These are phyloP conservation scores for Lepidochitona cinerea DNA, from an alignment of 2,888 invertebrate genomes.

Conservation along the genomic window DNA sequence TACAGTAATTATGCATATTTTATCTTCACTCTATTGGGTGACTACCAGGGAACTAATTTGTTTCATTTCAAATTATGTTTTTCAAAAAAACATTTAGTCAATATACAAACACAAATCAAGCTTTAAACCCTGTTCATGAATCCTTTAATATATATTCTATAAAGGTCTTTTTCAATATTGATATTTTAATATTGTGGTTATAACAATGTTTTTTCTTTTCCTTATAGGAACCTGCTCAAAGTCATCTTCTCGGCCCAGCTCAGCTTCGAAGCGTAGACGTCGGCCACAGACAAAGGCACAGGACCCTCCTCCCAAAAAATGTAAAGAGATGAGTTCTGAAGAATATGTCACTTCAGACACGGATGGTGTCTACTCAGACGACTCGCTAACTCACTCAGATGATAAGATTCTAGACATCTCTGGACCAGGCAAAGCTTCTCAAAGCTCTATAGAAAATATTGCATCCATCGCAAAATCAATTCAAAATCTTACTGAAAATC, in stretches of 20 bases:
- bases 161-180: too few species aligned
- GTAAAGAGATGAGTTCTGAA: slow-evolving; percentile 47
- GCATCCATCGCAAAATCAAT: slow-evolving; percentile 21
- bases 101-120: too few species aligned
- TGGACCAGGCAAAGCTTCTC: background rate
- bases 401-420: background rate
- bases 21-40: too few species aligned
- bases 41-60: too few species aligned
- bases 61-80: too few species aligned
- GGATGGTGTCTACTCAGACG: slow-evolving; percentile 57
- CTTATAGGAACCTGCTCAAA: slow-evolving; percentile 46
- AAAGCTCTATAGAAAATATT: slow-evolving; percentile 8
- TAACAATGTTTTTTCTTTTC: too few species aligned
- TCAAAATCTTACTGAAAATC: slow-evolving; percentile 22
- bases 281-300: slow-evolving; percentile 32
- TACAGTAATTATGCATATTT: too few species aligned
- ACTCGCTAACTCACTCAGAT: slow-evolving; percentile 37
- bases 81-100: too few species aligned
- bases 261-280: slow-evolving; percentile 49
- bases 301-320: slow-evolving; percentile 26
- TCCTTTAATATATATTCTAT: too few species aligned
- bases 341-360: slow-evolving; percentile 56
- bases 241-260: slow-evolving; percentile 47
- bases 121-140: too few species aligned
- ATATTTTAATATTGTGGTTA: too few species aligned